Conservation (phyloP, 2,797 vertebrate species). For the Chaetophractus vellerosus region DNA sequence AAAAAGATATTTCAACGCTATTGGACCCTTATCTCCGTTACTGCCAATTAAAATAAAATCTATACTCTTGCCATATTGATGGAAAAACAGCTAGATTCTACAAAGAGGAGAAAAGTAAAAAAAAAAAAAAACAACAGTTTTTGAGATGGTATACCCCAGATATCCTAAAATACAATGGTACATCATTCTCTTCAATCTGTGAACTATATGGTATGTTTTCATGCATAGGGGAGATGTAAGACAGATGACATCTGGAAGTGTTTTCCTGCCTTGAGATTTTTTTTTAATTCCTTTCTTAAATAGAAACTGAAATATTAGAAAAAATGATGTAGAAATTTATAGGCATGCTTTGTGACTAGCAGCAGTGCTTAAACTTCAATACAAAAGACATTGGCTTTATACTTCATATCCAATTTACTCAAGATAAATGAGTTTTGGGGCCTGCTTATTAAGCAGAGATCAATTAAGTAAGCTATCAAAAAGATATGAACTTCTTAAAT, state of each 20-base stretch:
- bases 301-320: slow-evolving; percentile 44
- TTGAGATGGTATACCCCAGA: neutral
- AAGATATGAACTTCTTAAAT: neutral
- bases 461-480: slow-evolving; percentile 55
- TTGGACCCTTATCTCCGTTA: neutral
- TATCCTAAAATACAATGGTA: neutral
- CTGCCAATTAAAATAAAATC: neutral
- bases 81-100: neutral
- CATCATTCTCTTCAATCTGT: neutral
- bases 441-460: neutral
- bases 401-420: slow-evolving; percentile 44
- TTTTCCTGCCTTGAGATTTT: neutral
- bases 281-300: neutral
- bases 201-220: neutral
- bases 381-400: slow-evolving; percentile 14
- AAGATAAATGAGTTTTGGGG: slow-evolving; percentile 10
- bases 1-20: neutral
- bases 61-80: neutral
- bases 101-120: neutral
- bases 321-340: neutral
- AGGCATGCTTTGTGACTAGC: neutral
- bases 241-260: neutral
- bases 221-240: neutral
- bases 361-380: slow-evolving; percentile 16
- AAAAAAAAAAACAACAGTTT: neutral